A percentile compares a stretch with the other conserved stretches of the same genome.
Conservation (phyloP, 30 jellyfish, hydroid and myxozoan genomes). For the Turritopsis rubra region DNA sequence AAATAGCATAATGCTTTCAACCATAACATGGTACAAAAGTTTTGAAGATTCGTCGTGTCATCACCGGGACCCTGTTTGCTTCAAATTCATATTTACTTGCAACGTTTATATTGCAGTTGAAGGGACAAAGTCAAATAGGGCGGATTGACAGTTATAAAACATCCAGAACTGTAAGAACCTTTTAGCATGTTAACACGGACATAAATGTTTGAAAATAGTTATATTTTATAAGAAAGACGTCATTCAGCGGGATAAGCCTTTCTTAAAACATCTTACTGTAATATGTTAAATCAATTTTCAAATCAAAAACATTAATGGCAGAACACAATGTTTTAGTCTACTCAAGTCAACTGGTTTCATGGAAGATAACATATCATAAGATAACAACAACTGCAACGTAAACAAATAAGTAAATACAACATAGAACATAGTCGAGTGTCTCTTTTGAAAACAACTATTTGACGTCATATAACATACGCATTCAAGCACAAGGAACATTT, state of each 20-base stretch:
- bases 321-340: neutral
- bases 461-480: neutral
- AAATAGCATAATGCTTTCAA: no score
- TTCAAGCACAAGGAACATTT: neutral
- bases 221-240: neutral
- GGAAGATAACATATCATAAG: no score
- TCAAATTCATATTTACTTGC: no score
- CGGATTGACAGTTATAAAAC: neutral
- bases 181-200: neutral
- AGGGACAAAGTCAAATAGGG: no score
- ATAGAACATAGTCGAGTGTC: neutral
- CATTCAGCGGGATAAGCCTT: neutral
- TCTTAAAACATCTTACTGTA: neutral
- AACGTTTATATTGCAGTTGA: no score
- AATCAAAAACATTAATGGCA: neutral
- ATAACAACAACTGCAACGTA: neutral
- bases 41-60: no score
- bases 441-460: neutral
- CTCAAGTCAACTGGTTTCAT: no score
- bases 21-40: no score
- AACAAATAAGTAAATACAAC: no score
- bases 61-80: no score
- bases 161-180: neutral
- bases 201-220: neutral
- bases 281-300: neutral